Evolutionary conservation across 1,140 invertebrate species (phyloP).

Genomic region (Pseudomyrmex flavicornis): DNA sequence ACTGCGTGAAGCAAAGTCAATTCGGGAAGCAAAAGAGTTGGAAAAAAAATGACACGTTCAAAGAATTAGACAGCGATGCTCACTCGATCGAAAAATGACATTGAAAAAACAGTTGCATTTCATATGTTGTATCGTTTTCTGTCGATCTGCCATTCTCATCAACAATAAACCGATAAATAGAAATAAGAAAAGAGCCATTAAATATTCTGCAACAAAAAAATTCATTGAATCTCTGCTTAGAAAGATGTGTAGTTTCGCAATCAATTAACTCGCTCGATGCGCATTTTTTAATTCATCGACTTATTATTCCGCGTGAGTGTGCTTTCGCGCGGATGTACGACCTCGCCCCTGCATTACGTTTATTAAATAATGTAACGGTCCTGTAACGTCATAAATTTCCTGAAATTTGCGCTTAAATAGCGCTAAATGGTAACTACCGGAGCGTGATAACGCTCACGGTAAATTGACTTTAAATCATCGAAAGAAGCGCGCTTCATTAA

Average conservation of each 20-base stretch:
- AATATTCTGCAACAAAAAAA: too few species aligned
- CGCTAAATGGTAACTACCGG: slow-evolving; percentile 57
- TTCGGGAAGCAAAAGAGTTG: not conserved
- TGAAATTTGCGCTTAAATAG: slow-evolving; percentile 51
- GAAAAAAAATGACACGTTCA: not conserved
- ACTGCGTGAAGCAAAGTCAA: not conserved
- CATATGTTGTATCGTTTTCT: too few species aligned
- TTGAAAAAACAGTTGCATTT: too few species aligned
- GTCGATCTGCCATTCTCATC: too few species aligned
- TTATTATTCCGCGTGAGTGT: not conserved
- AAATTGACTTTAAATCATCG: slow-evolving; percentile 61
- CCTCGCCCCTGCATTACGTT: slow-evolving; percentile 43
- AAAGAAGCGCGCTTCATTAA: slow-evolving; percentile 57
- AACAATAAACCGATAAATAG: too few species aligned
- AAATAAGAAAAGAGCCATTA: too few species aligned
- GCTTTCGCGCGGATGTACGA: slow-evolving; percentile 8
- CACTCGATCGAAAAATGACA: too few species aligned
- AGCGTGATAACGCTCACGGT: slow-evolving; percentile 51
- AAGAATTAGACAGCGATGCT: not conserved
- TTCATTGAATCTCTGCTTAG: too few species aligned
- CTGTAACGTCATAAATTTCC: slow-evolving; percentile 47
- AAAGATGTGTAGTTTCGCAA: too few species aligned
- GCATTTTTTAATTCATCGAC: not conserved
- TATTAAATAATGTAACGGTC: slow-evolving; percentile 54
- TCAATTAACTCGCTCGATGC: too few species aligned